Evolutionary conservation across 2,797 vertebrate genomes (phyloP), one percentile per base, ranked within the genome.

Genomic region (Coilia nasus): DNA sequence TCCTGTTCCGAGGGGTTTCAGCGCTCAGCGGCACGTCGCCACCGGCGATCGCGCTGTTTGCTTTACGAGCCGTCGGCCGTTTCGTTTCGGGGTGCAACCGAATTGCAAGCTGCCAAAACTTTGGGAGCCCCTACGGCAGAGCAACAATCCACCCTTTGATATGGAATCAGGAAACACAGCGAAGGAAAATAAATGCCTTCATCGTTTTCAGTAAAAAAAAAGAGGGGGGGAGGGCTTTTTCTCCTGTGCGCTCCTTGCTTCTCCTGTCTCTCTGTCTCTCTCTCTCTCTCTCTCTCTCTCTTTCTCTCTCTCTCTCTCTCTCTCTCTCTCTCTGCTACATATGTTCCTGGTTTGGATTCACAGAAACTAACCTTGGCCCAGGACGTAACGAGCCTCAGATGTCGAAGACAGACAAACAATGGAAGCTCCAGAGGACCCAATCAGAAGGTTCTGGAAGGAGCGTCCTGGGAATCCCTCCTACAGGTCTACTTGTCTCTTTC

Each of bases 131-230:
- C 93, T 81, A 94, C 93, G 93, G 90, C 94, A 90, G 89, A 93
- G 92, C 95, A 95, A 95, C 95, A 95, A 94, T 94, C 90, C 92
- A 87, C 89, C 94, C 88, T 96, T 95, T 96, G 95, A 95, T 94
- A 94, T 94, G 93, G 87, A 93, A 95, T 93, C 91, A 92, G 94
- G 94, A 95, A 92, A 95, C 95, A 95, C 94, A 90, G 92, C 90
- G 93, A 94, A 95, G 94, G 93, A 96, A 96, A 96, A 95, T 94
- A 95, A 95, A 95, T 94, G 87, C 93, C 94, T 95, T 93, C 94
- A 93, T 91, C 93, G 89, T 92, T 93, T 86, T 21, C 44, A 91
- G 90, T 93, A 93, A 91, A 86, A 54, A 54, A 14, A 54, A 14
- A 54, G 50, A 54, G 50, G 50, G 14, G 84, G 87, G 87, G 94